Evolutionary conservation across 1,140 invertebrate species (phyloP).

Genomic region (Andrena cerasifolii): DNA sequence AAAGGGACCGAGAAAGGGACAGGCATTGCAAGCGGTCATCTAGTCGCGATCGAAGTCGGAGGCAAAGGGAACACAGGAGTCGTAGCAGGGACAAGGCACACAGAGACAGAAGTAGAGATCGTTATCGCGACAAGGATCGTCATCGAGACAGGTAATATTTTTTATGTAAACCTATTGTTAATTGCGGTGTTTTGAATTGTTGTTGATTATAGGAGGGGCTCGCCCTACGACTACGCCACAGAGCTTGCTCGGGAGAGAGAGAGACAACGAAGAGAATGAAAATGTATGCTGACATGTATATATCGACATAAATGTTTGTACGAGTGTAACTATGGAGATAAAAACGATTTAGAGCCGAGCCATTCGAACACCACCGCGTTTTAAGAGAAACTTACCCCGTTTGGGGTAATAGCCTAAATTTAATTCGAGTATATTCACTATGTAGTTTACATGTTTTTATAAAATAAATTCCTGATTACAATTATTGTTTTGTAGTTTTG

Average conservation of each 20-base stretch:
- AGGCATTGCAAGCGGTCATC: slow-evolving; percentile 69
- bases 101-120: slow-evolving; percentile 75
- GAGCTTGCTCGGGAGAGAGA: slow-evolving; percentile 79
- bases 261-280: slow-evolving; percentile 78
- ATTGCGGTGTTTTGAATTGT: not conserved
- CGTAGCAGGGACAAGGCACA: slow-evolving; percentile 77
- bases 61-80: slow-evolving; percentile 75
- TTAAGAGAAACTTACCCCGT: slow-evolving; percentile 7
- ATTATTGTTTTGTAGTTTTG: not conserved
- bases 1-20: slow-evolving; percentile 75
- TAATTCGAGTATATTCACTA: slow-evolving; percentile 66
- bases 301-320: slow-evolving; percentile 69
- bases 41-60: slow-evolving; percentile 73
- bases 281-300: slow-evolving; percentile 49
- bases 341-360: slow-evolving; percentile 69
- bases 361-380: slow-evolving; percentile 54
- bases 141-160: slow-evolving; percentile 73
- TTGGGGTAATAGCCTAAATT: slow-evolving; percentile 68
- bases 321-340: slow-evolving; percentile 62
- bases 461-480: slow-evolving; percentile 71
- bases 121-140: slow-evolving; percentile 74
- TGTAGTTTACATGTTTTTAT: slow-evolving; percentile 78
- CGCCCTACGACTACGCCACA: slow-evolving; percentile 79
- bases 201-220: slow-evolving; percentile 71
- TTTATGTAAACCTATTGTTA: not conserved